These are phyloP conservation scores for Musca vetustissima DNA, from an alignment of 1,140 invertebrate species.

Conservation along the genomic window DNA sequence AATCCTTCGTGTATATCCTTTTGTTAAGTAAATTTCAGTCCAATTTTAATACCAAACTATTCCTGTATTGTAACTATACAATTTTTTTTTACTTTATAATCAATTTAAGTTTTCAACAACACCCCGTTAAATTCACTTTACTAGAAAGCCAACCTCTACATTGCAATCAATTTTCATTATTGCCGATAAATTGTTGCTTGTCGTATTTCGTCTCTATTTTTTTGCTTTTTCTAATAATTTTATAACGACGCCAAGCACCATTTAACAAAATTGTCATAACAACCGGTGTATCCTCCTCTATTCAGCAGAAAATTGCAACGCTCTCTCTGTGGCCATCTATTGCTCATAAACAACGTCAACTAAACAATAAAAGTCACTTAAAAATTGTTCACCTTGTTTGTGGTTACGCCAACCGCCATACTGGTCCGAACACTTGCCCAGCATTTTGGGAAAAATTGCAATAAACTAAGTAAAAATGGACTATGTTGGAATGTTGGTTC, in stretches of 20 bases:
- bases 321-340: background rate
- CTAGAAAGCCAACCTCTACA: no score
- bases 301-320: background rate
- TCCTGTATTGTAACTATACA: no score
- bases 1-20: no score
- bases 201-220: background rate
- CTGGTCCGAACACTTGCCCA: background rate
- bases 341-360: no score
- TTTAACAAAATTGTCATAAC: slow-evolving; percentile 27
- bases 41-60: no score
- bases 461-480: background rate
- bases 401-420: slow-evolving; percentile 31
- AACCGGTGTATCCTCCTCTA: background rate
- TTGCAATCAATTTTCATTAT: no score
- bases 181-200: no score
- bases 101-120: no score
- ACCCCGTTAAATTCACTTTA: no score
- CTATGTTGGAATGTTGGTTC: background rate
- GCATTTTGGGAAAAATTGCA: background rate
- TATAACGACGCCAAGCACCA: slow-evolving; percentile 26
- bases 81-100: no score
- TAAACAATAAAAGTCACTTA: background rate
- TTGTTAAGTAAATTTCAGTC: no score
- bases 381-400: slow-evolving; percentile 50
- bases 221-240: slow-evolving; percentile 16